Evolutionary conservation across 2,113 vertebrate genomes (phyloP), one percentile per base, ranked within the genome.

Genomic region (Aegithalos caudatus): DNA sequence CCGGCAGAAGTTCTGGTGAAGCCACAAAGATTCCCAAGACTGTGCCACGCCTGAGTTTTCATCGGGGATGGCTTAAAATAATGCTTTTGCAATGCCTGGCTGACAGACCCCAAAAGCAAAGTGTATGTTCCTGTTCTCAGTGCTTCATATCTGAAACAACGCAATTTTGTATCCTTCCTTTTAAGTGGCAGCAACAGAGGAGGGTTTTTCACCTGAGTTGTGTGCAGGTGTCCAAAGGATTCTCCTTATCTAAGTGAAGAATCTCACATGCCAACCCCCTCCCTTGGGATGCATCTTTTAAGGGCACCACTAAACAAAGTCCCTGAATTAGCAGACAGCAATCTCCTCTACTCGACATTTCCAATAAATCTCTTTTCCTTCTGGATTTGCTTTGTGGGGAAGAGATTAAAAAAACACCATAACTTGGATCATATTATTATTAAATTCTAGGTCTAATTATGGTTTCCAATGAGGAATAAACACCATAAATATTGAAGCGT

Each of bases 401-500:
- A 94, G 87, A 90, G 64, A 91, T 57, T 85, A 93, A 94, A 51
- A 81, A 92, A 86, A 8, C 42, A 51, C n/a, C 33, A 18, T 81
- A 66, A 45, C 23, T 83, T 88, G 12, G 25, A 87, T 94, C 21
- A 78, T 53, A 81, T 42, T 2, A 83, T 88, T 85, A 73, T 69
- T 86, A 94, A 93, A 87, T 38, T 89, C 48, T 82, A 95, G 31
- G 42, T 70, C 72, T 58, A 96, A 67, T 94, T 97, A 94, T 51
- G 20, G 42, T 53, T 97, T 94, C 81, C 54, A 91, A 9, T 74
- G 76, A 47, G 35, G 86, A 94, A 51, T 90, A 96, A 96, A 78
- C 61, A 65, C 20, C 44, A 92, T 94, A 97, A 97, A 96, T 97
- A 95, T 83, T 92, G 84, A 94, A 80, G 44, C 53, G 20, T 84